Percentiles rank a stretch among this genome's conserved stretches.
phyloP scores from a whole-genome alignment of 2,797 vertebrate genomes.

The Crocidura indochinensis region DNA sequence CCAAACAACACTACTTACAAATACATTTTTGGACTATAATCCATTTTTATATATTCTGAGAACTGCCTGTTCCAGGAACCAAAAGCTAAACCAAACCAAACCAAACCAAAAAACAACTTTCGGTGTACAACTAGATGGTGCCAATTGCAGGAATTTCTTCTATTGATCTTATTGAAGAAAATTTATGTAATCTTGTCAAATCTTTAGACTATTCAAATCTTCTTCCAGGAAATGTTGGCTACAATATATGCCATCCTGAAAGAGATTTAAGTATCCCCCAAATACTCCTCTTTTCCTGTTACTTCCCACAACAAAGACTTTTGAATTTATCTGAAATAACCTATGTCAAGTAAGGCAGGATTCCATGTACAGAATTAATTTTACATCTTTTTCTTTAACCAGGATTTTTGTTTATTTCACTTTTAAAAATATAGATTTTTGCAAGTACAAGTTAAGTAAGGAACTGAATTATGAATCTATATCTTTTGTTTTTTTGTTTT shows the following conservation, averaged over 20 bases:
- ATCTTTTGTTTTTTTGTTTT: too few species aligned
- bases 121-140: neutral
- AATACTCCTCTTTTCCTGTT: neutral
- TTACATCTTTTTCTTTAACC: neutral
- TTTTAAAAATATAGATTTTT: conserved; percentile 9
- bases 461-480: neutral
- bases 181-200: conserved; percentile 9
- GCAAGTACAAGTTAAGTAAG: neutral
- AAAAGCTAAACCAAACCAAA: too few species aligned
- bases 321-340: neutral
- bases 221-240: conserved; percentile 20
- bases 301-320: neutral
- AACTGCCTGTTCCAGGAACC: conserved; percentile 42
- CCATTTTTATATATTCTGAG: conserved; percentile 67
- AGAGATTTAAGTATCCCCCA: neutral
- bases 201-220: conserved; percentile 17
- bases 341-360: neutral
- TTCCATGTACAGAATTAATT: neutral
- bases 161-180: conserved; percentile 46
- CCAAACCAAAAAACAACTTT: neutral
- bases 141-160: conserved; percentile 31
- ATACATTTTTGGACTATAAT: conserved; percentile 80
- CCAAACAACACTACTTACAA: conserved; percentile 79
- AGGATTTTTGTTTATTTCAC: neutral
- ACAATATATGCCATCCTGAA: neutral